Evolutionary conservation across 92 coral and sea anemone genomes (phyloP), one percentile per base, ranked within the genome.

Genomic region (Siderastrea radians): DNA sequence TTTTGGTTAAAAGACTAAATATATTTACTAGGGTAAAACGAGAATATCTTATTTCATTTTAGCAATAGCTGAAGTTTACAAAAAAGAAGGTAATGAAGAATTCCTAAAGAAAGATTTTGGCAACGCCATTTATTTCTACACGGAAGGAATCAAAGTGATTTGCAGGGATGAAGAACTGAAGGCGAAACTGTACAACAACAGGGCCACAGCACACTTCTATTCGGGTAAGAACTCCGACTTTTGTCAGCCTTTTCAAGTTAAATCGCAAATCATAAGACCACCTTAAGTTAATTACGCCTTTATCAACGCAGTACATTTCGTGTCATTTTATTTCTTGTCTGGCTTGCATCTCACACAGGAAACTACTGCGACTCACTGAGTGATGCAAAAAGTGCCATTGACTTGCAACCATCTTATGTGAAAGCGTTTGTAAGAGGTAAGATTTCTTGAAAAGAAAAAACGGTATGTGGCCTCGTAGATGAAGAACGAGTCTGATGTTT

Each of bases 121-220:
- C 70, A 92, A 88, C 53, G 99, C 99, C 46, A 94, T 96, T 46
- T 61, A 87, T 57, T 84, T 91, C 19, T 96, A 96, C 88, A 92
- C 96, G 16, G 94, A 96, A 77, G 99, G 97, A 55, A 92, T 96
- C 48, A 91, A 94, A 74, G 78, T 91, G 63, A 92, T 86, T 43
- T 92, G 97, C 70, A 82, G 81, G 17, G 94, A 96, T 61, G 58
- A 85, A 17, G 83, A 67, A 14, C 82, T 96, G 19, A 96, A 94
- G 70, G 95, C 99, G 38, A 77, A 93, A 47, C 77, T 96, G 80
- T 92, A 91, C 84, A 92, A 95, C 65, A 96, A 96, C 91, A 91
- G 99, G 88, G 99, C 99, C 19, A 90, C 92, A 69, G 95, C 92
- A n/a, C 89, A 96, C 78, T 94, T 93, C 52, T 77, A 88, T 60